Percentiles rank a stretch among this genome's conserved stretches.
phyloP scores from a whole-genome alignment of 2,797 vertebrate genomes.

The Manis crassicaudata region DNA sequence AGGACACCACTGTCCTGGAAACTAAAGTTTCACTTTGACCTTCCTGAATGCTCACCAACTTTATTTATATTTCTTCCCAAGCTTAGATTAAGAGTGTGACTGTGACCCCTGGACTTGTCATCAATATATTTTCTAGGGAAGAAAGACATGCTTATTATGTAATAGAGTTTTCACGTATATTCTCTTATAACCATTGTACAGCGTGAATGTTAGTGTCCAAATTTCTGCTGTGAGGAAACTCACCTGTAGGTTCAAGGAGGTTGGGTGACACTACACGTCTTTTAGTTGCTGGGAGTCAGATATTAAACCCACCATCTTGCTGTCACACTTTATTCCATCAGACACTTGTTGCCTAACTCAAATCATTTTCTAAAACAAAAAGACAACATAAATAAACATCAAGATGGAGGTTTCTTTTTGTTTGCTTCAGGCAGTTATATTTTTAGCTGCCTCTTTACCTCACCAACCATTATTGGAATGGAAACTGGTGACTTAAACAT shows the following conservation, averaged over 20 bases:
- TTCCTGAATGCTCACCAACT: background rate
- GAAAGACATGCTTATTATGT: background rate
- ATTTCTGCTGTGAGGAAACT: background rate
- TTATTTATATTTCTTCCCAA: background rate
- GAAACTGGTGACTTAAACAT: slow-evolving; percentile 68
- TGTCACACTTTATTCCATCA: background rate
- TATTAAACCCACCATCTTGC: background rate
- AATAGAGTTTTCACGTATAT: background rate
- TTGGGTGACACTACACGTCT: background rate
- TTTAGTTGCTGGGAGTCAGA: background rate
- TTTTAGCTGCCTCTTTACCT: slow-evolving; percentile 41
- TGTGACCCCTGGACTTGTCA: background rate
- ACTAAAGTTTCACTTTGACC: slow-evolving; percentile 3
- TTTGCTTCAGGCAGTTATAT: slow-evolving; percentile 32
- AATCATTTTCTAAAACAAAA: slow-evolving; percentile 10
- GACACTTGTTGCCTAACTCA: background rate
- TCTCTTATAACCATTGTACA: background rate
- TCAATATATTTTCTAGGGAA: background rate
- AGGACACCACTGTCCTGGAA: background rate
- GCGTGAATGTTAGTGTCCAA: background rate
- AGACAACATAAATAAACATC: background rate
- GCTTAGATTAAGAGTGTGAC: background rate
- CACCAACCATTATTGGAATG: slow-evolving; percentile 27
- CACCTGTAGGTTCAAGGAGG: background rate
- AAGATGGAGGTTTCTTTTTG: background rate